Percentiles rank a stretch among this genome's conserved stretches.
Evolutionary conservation across 2,797 vertebrate species (phyloP).

Genomic region (Malacoctenus gilli): DNA sequence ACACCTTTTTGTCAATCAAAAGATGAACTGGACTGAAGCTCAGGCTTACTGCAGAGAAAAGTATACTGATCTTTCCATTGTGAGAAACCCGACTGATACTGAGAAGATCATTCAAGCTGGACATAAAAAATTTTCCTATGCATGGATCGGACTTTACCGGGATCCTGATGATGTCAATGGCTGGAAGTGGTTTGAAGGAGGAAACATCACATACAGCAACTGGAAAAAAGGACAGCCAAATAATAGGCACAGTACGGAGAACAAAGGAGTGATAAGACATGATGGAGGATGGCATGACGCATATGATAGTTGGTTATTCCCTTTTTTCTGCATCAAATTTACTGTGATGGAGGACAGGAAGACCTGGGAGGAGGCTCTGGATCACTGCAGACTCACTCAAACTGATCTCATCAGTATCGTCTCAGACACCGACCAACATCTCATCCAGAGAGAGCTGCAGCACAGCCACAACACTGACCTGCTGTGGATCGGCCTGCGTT

Average conservation of each 20-base stretch:
- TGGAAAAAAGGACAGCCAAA: fast-evolving
- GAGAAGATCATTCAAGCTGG: neutral
- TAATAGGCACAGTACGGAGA: fast-evolving
- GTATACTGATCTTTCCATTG: slow-evolving; percentile 28
- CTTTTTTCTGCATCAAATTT: neutral
- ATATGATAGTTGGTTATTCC: neutral
- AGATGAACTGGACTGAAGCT: neutral
- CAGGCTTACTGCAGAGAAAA: neutral
- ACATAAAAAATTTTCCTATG: fast-evolving
- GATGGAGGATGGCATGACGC: neutral
- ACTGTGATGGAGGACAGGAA: neutral
- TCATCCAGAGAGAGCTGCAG: slow-evolving; percentile 10
- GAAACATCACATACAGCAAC: neutral
- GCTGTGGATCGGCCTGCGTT: slow-evolving; percentile 66
- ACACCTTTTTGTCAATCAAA: fast-evolving
- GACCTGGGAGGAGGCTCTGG: slow-evolving; percentile 42
- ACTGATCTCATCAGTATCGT: slow-evolving; percentile 6
- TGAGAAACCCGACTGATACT: slow-evolving; percentile 2
- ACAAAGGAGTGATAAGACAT: fast-evolving
- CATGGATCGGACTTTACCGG: slow-evolving; percentile 47
- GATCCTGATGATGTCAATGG: fast-evolving
- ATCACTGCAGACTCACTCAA: slow-evolving; percentile 7
- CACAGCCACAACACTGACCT: neutral
- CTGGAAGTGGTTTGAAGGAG: slow-evolving; percentile 43
- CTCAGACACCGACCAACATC: slow-evolving; percentile 10